Conservation (phyloP, 2,888 invertebrate species). For the Agrenia bidenticulata region DNA sequence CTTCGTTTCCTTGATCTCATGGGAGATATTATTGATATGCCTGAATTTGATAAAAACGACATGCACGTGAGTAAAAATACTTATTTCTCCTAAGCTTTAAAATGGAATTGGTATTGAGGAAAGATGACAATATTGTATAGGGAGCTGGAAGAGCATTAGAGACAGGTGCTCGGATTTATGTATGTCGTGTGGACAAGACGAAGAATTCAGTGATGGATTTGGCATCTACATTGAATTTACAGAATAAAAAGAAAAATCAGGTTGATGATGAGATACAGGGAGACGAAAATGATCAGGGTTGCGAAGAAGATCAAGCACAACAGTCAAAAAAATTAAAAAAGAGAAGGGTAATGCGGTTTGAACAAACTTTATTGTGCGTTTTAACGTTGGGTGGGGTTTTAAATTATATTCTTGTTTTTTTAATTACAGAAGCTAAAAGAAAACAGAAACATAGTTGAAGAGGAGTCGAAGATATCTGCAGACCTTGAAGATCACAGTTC, state of each 20-base stretch:
- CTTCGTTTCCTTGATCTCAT: conserved; percentile 46
- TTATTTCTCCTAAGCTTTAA: conserved; percentile 8
- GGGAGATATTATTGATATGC: conserved; percentile 44
- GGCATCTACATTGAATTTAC: conserved; percentile 34
- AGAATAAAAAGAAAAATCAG: conserved; percentile 30
- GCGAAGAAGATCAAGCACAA: neutral
- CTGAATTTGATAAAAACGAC: conserved; percentile 45
- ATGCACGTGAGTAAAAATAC: conserved; percentile 39
- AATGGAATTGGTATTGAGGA: too few species aligned
- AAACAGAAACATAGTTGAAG: conserved; percentile 35
- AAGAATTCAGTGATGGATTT: conserved; percentile 44
- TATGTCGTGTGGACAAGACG: conserved; percentile 49
- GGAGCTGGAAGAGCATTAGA: conserved; percentile 45
- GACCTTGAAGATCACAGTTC: conserved; percentile 44
- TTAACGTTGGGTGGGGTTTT: too few species aligned
- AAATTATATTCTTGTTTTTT: too few species aligned
- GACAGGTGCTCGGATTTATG: conserved; percentile 48
- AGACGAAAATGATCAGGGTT: conserved; percentile 14
- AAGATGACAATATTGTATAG: too few species aligned
- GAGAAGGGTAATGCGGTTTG: neutral
- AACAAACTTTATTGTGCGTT: neutral
- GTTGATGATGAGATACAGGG: conserved; percentile 15
- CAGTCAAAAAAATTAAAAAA: conserved; percentile 11
- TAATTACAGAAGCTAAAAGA: conserved; percentile 10
- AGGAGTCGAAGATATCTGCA: conserved; percentile 39